Evolutionary conservation across 2,888 invertebrate genomes (phyloP), one percentile per base, ranked within the genome.

Genomic region (Pediacus dermestoides): DNA sequence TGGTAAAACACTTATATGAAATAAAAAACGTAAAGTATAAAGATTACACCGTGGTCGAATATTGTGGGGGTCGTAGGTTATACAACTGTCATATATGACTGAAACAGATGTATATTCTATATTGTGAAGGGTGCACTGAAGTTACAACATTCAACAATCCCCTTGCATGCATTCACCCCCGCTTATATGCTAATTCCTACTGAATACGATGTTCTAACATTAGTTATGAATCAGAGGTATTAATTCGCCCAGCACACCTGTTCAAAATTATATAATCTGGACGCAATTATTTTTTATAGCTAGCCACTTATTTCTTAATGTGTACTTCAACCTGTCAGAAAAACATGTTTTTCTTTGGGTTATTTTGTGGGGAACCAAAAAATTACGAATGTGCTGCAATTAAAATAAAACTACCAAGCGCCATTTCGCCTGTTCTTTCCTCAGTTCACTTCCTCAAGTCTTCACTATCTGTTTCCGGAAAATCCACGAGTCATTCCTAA

Each of bases 381-480:
- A n/a, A n/a, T n/a, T n/a, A n/a, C n/a, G n/a, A n/a, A n/a, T n/a
- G n/a, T n/a, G n/a, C n/a, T n/a, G n/a, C n/a, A n/a, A n/a, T n/a
- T n/a, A n/a, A n/a, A n/a, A n/a, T n/a, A n/a, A n/a, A n/a, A n/a
- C n/a, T n/a, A n/a, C n/a, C 10, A 10, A 23, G 23, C 10, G 23
- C 23, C 23, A 23, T 23, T 33, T 38, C 39, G 46, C 60, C 59
- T 55, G 55, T 58, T 51, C 52, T 53, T 48, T 55, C 52, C 42
- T 55, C 61, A 63, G 62, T 62, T 59, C 58, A 55, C 57, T 64
- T 65, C 66, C 64, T 61, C 48, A 51, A 53, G 60, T 60, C 60
- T 61, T 65, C 64, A 64, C 63, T 65, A 60, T 55, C 47, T 53
- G 54, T 49, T 60, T 66, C 65, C 63, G 60, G 54, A 34, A 42